Percentiles rank a stretch among this genome's conserved stretches.
phyloP scores from a whole-genome alignment of 2,113 vertebrate species.

The Myodes glareolus region DNA sequence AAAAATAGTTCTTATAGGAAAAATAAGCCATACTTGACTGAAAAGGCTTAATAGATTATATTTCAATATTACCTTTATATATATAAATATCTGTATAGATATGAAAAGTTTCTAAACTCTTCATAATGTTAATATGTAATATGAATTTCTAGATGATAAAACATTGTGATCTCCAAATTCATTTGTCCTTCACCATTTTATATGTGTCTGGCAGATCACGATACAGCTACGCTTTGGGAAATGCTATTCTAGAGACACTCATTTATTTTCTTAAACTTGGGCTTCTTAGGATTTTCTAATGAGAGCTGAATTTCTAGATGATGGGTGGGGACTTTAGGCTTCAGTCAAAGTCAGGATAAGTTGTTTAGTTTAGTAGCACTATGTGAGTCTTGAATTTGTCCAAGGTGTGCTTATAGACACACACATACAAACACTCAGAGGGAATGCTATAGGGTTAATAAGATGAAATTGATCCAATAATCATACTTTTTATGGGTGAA shows the following conservation, averaged over 20 bases:
- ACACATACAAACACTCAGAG: neutral
- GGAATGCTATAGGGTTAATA: neutral
- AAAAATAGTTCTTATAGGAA: neutral
- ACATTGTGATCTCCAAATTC: neutral
- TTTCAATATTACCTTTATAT: neutral
- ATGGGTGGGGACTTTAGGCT: neutral
- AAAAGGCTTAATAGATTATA: neutral
- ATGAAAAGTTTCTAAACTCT: neutral
- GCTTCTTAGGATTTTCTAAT: slow-evolving; percentile 30
- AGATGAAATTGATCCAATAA: neutral
- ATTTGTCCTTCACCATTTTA: neutral
- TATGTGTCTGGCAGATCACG: neutral
- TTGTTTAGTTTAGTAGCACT: neutral
- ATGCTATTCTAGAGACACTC: neutral
- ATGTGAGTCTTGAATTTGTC: neutral
- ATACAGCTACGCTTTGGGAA: neutral
- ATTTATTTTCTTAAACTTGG: neutral
- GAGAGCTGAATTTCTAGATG: neutral
- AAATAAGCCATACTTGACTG: neutral
- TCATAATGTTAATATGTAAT: neutral
- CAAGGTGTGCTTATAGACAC: neutral
- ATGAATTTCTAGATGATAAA: slow-evolving; percentile 29
- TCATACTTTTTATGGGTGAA: neutral
- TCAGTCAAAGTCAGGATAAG: neutral
- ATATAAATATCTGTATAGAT: neutral